These are phyloP conservation scores for Ispidina picta DNA, from an alignment of 2,797 vertebrate species.

Conservation along the genomic window DNA sequence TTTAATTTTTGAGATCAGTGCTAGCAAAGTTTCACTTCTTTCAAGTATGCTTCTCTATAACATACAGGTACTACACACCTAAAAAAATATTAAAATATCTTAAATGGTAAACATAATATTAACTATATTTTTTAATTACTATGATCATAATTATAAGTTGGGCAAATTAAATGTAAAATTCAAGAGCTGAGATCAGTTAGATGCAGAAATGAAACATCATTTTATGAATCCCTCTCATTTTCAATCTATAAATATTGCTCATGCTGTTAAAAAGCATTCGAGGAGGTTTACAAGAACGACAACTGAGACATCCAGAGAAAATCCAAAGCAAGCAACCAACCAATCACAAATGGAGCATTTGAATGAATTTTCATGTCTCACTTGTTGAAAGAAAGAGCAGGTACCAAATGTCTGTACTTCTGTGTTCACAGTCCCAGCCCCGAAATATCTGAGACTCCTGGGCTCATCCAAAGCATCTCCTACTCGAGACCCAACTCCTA, in stretches of 20 bases:
- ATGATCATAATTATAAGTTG: background rate
- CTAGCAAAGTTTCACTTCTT: background rate
- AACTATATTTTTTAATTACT: background rate
- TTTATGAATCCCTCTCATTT: background rate
- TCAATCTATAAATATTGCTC: background rate
- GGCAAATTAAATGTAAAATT: background rate
- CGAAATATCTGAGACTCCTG: background rate
- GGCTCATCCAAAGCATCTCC: background rate
- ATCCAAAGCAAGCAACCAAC: no score
- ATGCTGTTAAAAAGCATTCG: background rate
- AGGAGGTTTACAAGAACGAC: background rate
- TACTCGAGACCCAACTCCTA: background rate
- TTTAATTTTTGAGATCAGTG: background rate
- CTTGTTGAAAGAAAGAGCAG: background rate
- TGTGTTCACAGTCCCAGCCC: background rate
- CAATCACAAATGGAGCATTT: background rate
- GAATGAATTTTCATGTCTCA: background rate
- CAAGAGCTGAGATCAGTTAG: background rate
- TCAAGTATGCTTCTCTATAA: background rate
- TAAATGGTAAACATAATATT: background rate
- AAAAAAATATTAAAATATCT: background rate
- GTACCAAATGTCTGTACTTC: background rate
- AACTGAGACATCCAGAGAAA: background rate
- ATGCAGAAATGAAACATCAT: background rate
- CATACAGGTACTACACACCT: background rate